phyloP scores from a whole-genome alignment of 2,888 invertebrate genomes.

The Antitype chi region DNA sequence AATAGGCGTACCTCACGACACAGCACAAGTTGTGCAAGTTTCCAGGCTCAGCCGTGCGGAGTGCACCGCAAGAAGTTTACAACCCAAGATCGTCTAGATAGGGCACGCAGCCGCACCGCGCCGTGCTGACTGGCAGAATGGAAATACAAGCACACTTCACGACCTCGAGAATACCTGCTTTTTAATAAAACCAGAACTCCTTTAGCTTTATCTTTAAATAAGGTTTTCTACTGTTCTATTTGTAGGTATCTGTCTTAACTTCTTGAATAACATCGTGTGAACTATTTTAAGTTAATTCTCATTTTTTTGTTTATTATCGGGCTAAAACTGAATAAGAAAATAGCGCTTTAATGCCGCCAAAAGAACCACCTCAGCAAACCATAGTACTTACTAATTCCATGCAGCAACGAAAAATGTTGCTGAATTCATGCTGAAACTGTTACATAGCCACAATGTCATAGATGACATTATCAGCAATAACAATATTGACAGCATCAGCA shows the following conservation, averaged over 20 bases:
- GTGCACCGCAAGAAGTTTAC: conserved; percentile 65
- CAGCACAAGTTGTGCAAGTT: conserved; percentile 37
- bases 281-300: not conserved
- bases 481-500: not conserved
- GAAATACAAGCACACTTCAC: conserved; percentile 64
- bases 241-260: not conserved
- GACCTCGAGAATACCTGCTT: conserved; percentile 38
- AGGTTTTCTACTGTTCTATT: not conserved
- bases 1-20: conserved; percentile 34
- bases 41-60: conserved; percentile 34
- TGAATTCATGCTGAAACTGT: not conserved
- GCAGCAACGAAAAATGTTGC: not conserved
- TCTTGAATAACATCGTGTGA: not conserved
- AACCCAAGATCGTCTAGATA: conserved; percentile 77
- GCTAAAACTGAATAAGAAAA: not conserved
- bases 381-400: not conserved
- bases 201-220: conserved; percentile 20
- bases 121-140: conserved; percentile 61
- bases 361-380: not conserved
- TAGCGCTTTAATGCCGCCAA: not conserved
- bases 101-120: conserved; percentile 66
- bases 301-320: not conserved
- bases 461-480: not conserved
- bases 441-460: not conserved
- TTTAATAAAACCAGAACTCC: conserved; percentile 7